Evolutionary conservation across 92 coral and sea anemone species (phyloP).

Genomic region (Desmophyllum pertusum): DNA sequence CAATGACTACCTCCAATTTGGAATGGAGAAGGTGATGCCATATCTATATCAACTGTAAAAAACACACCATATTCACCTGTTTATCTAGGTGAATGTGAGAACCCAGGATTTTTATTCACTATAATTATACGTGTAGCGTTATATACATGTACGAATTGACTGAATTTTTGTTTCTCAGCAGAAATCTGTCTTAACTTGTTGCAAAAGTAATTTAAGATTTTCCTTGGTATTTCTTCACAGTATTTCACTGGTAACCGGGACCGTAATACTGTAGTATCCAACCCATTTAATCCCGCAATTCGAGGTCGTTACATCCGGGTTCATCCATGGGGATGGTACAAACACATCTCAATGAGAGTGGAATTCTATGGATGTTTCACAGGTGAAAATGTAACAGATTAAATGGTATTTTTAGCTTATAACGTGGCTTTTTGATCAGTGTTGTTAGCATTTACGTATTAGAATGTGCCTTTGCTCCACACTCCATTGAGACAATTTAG

Average conservation of each 20-base stretch:
- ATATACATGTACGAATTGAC: too few species aligned
- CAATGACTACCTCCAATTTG: neutral
- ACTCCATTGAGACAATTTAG: too few species aligned
- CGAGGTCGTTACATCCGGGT: slow-evolving; percentile 65
- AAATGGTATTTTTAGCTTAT: neutral
- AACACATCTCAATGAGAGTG: slow-evolving; percentile 74
- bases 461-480: too few species aligned
- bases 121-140: too few species aligned
- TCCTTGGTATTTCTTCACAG: slow-evolving; percentile 16
- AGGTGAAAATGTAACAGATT: slow-evolving; percentile 28
- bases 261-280: slow-evolving; percentile 59
- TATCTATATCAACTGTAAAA: neutral
- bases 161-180: too few species aligned
- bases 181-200: neutral
- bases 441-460: too few species aligned
- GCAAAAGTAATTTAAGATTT: too few species aligned
- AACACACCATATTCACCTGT: neutral
- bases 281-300: slow-evolving; percentile 65
- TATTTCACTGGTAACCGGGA: slow-evolving; percentile 67
- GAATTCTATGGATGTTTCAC: slow-evolving; percentile 79
- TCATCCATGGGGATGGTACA: slow-evolving; percentile 63
- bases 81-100: too few species aligned
- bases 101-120: too few species aligned
- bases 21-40: neutral
- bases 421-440: neutral